phyloP scores from a whole-genome alignment of 2,113 vertebrate genomes.

The Rhadina sibilatrix region DNA sequence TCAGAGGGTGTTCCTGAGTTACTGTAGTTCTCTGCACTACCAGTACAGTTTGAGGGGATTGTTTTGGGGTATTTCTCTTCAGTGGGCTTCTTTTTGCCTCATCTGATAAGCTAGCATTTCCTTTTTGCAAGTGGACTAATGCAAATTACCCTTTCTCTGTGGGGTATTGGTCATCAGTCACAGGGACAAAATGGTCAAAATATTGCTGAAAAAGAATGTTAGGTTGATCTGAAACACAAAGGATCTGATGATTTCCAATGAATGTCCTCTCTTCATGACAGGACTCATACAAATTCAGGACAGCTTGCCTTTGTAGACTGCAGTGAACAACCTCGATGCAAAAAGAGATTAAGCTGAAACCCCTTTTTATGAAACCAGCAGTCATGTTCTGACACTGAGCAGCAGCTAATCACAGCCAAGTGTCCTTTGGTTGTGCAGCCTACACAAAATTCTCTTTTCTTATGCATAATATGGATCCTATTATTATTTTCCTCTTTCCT shows the following conservation, averaged over 20 bases:
- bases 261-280: not conserved
- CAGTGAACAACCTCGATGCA: not conserved
- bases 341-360: not conserved
- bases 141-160: not conserved
- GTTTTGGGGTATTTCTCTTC: not conserved
- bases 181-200: not conserved
- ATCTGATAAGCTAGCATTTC: not conserved
- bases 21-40: not conserved
- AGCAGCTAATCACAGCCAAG: not conserved
- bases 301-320: not conserved
- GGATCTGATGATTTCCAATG: not conserved
- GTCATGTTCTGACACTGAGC: not conserved
- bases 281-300: not conserved
- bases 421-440: not conserved
- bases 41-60: not conserved
- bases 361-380: not conserved
- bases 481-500: slow-evolving; percentile 38
- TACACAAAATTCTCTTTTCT: slow-evolving; percentile 39
- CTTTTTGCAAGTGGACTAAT: not conserved
- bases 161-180: not conserved
- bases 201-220: not conserved
- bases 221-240: not conserved
- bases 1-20: not conserved
- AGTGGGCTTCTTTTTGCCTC: not conserved
- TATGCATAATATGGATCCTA: slow-evolving; percentile 6